Conservation (phyloP, 1,140 invertebrate genomes). For the Megalopta genalis region DNA sequence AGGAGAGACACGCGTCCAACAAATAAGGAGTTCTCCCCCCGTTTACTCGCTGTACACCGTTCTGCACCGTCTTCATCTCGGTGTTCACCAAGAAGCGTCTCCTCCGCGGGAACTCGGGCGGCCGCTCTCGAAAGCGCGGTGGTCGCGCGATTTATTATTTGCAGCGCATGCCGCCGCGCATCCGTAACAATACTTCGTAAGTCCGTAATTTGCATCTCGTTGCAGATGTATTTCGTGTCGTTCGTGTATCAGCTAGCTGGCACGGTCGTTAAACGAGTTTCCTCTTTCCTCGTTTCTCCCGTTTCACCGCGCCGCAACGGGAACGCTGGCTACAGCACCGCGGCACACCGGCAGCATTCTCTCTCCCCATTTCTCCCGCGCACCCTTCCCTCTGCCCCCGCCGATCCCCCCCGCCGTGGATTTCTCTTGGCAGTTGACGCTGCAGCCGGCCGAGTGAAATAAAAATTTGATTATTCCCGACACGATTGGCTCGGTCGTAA, state of each 20-base stretch:
- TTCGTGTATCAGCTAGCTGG: slow-evolving; percentile 59
- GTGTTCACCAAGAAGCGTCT: too few species aligned
- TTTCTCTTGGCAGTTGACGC: slow-evolving; percentile 49
- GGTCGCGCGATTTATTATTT: slow-evolving; percentile 60
- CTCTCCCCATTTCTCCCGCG: neutral
- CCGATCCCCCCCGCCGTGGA: slow-evolving; percentile 20
- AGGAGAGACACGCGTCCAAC: too few species aligned
- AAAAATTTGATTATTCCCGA: slow-evolving; percentile 59
- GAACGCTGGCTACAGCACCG: slow-evolving; percentile 28
- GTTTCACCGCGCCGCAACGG: neutral
- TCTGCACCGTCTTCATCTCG: too few species aligned
- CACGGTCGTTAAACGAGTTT: slow-evolving; percentile 64
- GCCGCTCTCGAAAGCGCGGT: too few species aligned
- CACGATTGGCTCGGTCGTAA: slow-evolving; percentile 54
- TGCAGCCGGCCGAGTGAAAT: slow-evolving; percentile 41
- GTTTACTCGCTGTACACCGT: too few species aligned
- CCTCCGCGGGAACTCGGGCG: too few species aligned
- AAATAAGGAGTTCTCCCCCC: too few species aligned
- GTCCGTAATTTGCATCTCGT: slow-evolving; percentile 66
- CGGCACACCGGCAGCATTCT: neutral
- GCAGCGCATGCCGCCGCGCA: slow-evolving; percentile 53
- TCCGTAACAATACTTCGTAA: slow-evolving; percentile 67
- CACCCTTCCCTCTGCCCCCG: neutral
- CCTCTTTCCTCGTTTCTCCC: slow-evolving; percentile 29
- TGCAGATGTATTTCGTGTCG: slow-evolving; percentile 65